Evolutionary conservation across 2,888 invertebrate genomes (phyloP).

Genomic region (Phytoseiulus persimilis): DNA sequence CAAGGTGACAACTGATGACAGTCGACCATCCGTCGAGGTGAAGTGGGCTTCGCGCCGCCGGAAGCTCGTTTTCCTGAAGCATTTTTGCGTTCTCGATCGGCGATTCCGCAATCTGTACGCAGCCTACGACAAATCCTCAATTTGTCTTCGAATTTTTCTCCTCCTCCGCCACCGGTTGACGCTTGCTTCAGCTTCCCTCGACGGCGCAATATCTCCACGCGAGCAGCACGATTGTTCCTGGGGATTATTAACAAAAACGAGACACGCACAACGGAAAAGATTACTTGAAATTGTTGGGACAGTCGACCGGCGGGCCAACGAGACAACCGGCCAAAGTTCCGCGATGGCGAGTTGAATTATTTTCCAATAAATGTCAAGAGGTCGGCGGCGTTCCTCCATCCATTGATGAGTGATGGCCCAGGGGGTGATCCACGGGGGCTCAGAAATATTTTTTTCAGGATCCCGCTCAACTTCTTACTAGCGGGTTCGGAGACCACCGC

Average conservation of each 20-base stretch:
- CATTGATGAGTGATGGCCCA: background rate
- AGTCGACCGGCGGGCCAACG: background rate
- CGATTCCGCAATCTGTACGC: no score
- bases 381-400: background rate
- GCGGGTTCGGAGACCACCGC: no score
- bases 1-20: no score
- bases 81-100: no score
- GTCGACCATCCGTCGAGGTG: no score
- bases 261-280: background rate
- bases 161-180: background rate
- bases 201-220: background rate
- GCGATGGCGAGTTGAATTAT: background rate
- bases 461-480: background rate
- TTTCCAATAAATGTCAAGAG: background rate
- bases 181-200: background rate
- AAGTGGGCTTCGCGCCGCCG: no score
- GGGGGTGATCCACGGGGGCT: background rate
- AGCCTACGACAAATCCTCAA: background rate
- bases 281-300: background rate
- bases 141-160: background rate
- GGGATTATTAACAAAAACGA: background rate
- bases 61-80: no score
- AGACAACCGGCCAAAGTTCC: background rate
- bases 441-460: background rate
- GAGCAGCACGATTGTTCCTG: background rate